Base-by-base conservation (phyloP, 2,113 vertebrate genomes). In the Steatornis caripensis region DNA sequence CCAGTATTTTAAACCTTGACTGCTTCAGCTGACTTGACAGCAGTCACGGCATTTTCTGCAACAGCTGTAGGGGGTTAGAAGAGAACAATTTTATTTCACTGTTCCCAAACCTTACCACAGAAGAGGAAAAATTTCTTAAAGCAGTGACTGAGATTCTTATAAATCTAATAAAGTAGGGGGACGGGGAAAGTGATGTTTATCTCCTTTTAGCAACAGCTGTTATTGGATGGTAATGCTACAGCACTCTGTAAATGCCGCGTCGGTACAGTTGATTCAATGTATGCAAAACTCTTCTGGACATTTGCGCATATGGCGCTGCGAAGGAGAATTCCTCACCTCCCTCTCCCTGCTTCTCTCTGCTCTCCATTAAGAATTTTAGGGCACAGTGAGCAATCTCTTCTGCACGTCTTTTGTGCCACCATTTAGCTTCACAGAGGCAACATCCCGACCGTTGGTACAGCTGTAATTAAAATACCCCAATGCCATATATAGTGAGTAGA, bases 201-300 rank as follows among this genome's bases (percentile, higher is more conserved):
- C 30, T 83, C 30, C 61, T 80, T 87, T 30, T 26, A 55, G 34
- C 43, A 69, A 12, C 61, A 71, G 37, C 58, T 72, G 53, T 23
- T 72, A n/a, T 15, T 92, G 54, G 21, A 23, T 0, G 4, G 32
- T 66, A 53, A n/a, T 37, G 34, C 29, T 24, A 8, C 0, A 0
- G 19, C 53, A 9, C 30, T 34, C 29, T 37, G 46, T 74, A 71
- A 69, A 41, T 32, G 5, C 17, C 6, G 1, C 6, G n/a, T 32
- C 64, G 34, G 8, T 75, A 46, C 5, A 0, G 39, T 69, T 39
- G 30, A 60, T 15, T 69, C 39, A 58, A 23, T 11, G 9, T 14
- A n/a, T 15, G 32, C 55, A 74, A 17, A 84, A 11, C 29, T 81
- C 71, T 65, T 49, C 54, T 74, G 83, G 58, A 36, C 15, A 2